Evolutionary conservation across 2,797 vertebrate species (phyloP), one percentile per base, ranked within the genome.

Genomic region (Pantherophis vulpinus): DNA sequence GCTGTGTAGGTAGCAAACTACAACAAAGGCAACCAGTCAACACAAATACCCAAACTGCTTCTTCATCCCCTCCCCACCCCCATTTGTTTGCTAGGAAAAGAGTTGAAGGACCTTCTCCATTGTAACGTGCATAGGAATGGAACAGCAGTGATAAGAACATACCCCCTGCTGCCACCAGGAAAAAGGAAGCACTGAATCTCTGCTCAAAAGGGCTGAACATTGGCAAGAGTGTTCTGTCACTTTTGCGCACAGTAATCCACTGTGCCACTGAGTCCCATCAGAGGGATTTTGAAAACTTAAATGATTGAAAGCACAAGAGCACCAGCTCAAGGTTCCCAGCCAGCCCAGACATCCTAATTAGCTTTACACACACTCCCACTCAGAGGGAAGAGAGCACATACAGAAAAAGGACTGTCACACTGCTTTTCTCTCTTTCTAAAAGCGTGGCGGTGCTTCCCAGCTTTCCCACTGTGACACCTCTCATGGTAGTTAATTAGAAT

Each of bases 401-500:
- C 94, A 93, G 90, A 96, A 96, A 97, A 97, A 97, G 97, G 97
- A 98, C 98, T 98, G 98, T 98, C 98, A 98, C 98, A 95, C 97
- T 95, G 97, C 97, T 98, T 98, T 98, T 97, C 98, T 98, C 97
- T 97, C 97, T 97, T 97, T 98, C 97, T 96, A 97, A 97, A 98
- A 98, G 98, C 97, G 92, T 94, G 91, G 97, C 95, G 97, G 96
- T 91, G 96, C 98, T 97, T 96, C 95, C 94, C 96, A 96, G 98
- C 97, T 98, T 97, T 98, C 98, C 97, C 96, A 97, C 96, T 98
- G 97, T 98, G 97, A 98, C 98, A 98, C 97, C 97, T 98, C 97
- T 98, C 97, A 97, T 92, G 92, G 97, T 97, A 97, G 97, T 98
- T 98, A 98, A 98, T 98, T 98, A 98, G 98, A 98, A 98, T 98